phyloP scores from a whole-genome alignment of 2,888 invertebrate species.

The Tolmerus cingulatus region DNA sequence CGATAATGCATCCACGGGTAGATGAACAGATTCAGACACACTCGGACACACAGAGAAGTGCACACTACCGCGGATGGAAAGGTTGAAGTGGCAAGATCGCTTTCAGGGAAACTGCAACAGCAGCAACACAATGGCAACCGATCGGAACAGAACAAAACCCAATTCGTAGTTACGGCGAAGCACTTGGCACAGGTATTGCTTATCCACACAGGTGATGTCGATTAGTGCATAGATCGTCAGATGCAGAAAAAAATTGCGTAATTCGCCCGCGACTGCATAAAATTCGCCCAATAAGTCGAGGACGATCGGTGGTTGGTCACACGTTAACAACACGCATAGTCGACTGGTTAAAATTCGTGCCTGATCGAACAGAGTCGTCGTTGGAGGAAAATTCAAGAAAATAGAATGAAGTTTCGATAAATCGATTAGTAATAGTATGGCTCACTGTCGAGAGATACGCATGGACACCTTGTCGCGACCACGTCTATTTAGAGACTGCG shows the following conservation, averaged over 20 bases:
- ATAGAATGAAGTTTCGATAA: not conserved
- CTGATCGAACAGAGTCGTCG: conserved; percentile 17
- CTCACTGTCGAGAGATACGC: conserved; percentile 42
- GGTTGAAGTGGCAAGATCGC: conserved; percentile 19
- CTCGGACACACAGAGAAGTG: not conserved
- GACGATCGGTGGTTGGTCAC: not conserved
- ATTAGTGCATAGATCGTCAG: conserved; percentile 25
- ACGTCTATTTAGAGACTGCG: conserved; percentile 53
- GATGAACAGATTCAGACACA: conserved; percentile 12
- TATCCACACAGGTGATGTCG: conserved; percentile 28
- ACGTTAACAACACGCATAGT: not conserved
- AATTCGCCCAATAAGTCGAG: not conserved
- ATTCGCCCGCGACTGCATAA: conserved; percentile 8
- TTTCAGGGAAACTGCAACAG: conserved; percentile 11
- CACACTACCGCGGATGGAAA: conserved; percentile 1
- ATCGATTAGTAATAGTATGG: conserved; percentile 19
- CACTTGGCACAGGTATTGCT: conserved; percentile 16
- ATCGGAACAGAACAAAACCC: not conserved
- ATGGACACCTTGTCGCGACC: conserved; percentile 50
- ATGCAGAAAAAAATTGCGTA: conserved; percentile 21
- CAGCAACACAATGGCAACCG: conserved; percentile 7
- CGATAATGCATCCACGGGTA: conserved; percentile 18
- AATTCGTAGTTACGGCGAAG: not conserved
- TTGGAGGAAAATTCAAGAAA: conserved; percentile 29
- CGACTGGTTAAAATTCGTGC: not conserved